These are phyloP conservation scores for Zapus hudsonius DNA, from an alignment of 2,113 vertebrate species.

Conservation along the genomic window DNA sequence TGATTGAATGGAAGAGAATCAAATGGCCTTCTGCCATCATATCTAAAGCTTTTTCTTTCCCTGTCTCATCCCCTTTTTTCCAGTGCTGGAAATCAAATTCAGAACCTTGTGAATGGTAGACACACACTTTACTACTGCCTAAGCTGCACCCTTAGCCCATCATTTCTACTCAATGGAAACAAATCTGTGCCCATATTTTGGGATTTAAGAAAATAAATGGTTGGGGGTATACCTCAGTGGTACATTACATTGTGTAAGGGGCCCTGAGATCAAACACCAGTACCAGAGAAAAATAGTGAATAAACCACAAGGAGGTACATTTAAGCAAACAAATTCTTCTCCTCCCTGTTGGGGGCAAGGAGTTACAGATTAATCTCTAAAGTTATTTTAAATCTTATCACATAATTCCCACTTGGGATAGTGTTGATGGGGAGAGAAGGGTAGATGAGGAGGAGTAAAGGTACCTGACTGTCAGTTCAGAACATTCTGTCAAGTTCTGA, in stretches of 20 bases:
- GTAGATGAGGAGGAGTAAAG: not conserved
- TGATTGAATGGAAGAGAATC: not conserved
- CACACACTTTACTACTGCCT: not conserved
- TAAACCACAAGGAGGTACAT: not conserved
- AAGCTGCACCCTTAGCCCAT: not conserved
- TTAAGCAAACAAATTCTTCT: too few relatives aligned
- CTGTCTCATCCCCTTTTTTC: not conserved
- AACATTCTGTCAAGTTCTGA: not conserved
- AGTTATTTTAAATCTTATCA: conserved; percentile 14
- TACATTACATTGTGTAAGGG: not conserved
- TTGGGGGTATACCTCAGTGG: not conserved
- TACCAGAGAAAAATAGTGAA: not conserved
- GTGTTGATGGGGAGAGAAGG: not conserved
- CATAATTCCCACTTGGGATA: not conserved
- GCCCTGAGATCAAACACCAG: not conserved
- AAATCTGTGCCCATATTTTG: not conserved
- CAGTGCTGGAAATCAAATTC: not conserved
- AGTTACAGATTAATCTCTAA: not conserved
- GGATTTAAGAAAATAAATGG: not conserved
- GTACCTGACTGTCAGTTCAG: not conserved
- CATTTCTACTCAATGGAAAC: not conserved
- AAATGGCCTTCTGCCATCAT: not conserved
- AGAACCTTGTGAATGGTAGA: not conserved
- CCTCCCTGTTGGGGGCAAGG: too few relatives aligned
- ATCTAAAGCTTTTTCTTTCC: not conserved